Percentiles rank a stretch among this genome's conserved stretches.
Evolutionary conservation across 2,888 invertebrate species (phyloP).

Genomic region (Sesamia inferens): DNA sequence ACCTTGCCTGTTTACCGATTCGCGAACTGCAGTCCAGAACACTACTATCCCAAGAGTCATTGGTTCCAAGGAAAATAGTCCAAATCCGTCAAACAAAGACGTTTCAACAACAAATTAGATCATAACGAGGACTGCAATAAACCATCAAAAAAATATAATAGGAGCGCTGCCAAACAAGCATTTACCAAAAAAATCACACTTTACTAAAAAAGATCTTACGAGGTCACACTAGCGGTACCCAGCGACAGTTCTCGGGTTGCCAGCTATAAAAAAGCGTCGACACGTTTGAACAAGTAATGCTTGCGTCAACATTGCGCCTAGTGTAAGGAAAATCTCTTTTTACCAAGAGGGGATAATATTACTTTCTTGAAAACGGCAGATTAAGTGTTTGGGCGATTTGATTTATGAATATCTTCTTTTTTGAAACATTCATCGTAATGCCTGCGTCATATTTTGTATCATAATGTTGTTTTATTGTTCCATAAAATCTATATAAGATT

Average conservation of each 20-base stretch:
- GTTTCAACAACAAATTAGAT: background rate
- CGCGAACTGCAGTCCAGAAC: too few species aligned
- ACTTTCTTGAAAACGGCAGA: constrained; percentile 63
- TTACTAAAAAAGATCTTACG: constrained; percentile 44
- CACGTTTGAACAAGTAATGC: constrained; percentile 87
- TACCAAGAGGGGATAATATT: constrained; percentile 62
- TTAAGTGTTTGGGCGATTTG: constrained; percentile 55
- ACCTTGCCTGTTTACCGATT: too few species aligned
- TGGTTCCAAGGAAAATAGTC: too few species aligned
- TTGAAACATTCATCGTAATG: constrained; percentile 35
- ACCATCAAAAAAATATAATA: background rate
- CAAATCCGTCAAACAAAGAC: constrained; percentile 1
- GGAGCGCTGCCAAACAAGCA: background rate
- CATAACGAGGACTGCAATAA: background rate
- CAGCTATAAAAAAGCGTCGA: constrained; percentile 74
- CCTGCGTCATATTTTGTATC: constrained; percentile 30
- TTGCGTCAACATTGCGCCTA: constrained; percentile 79
- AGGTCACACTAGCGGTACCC: constrained; percentile 55
- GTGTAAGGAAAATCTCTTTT: constrained; percentile 68
- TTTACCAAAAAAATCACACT: constrained; percentile 12
- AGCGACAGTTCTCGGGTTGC: constrained; percentile 65
- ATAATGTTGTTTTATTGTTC: constrained; percentile 28
- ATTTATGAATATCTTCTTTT: constrained; percentile 50
- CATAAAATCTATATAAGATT: background rate
- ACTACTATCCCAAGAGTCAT: too few species aligned